A percentile compares a stretch with the other conserved stretches of the same genome.
Conservation (phyloP, 1,140 invertebrate genomes). For the Bradysia coprophila region DNA sequence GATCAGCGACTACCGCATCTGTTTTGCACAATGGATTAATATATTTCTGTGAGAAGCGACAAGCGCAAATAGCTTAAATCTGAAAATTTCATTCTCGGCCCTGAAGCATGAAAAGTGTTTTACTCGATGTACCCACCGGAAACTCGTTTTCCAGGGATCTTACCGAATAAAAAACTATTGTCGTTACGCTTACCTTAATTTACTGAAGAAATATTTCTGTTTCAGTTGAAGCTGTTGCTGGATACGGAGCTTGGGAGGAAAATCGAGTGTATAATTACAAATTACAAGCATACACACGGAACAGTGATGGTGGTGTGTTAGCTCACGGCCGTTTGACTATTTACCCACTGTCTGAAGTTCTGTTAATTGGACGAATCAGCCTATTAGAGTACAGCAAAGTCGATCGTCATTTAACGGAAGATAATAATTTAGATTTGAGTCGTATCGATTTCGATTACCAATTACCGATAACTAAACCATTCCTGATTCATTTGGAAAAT, state of each 20-base stretch:
- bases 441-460: conserved; percentile 28
- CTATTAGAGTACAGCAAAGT: conserved; percentile 31
- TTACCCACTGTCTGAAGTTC: conserved; percentile 25
- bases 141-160: too few relatives aligned
- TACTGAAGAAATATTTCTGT: too few relatives aligned
- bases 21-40: too few relatives aligned
- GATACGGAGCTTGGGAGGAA: conserved; percentile 27
- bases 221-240: conserved; percentile 1
- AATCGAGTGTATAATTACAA: conserved; percentile 38
- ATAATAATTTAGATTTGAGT: conserved; percentile 24
- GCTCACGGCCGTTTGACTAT: conserved; percentile 31
- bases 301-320: conserved; percentile 30
- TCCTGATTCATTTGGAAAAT: conserved; percentile 35
- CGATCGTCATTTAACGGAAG: conserved; percentile 27
- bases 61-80: too few relatives aligned
- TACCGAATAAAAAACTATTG: too few relatives aligned
- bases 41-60: too few relatives aligned
- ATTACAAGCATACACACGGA: conserved; percentile 31
- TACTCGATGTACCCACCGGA: too few relatives aligned
- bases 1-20: too few relatives aligned
- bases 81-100: too few relatives aligned
- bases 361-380: conserved; percentile 27
- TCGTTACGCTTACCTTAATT: too few relatives aligned
- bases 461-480: conserved; percentile 30
- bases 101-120: too few relatives aligned